phyloP scores from a whole-genome alignment of 1,140 invertebrate genomes.

The Parasteatoda tepidariorum region DNA sequence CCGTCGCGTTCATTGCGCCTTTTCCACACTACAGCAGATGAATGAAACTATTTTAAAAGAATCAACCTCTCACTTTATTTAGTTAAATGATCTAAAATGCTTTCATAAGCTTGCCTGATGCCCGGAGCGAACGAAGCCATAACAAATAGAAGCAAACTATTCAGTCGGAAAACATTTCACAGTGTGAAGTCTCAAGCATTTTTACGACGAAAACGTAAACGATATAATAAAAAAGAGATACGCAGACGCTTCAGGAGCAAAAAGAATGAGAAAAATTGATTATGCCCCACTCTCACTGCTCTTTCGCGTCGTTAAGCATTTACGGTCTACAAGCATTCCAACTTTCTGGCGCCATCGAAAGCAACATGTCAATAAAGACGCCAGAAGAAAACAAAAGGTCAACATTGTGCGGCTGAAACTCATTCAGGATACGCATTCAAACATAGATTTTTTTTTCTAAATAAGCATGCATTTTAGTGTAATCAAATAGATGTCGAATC shows the following conservation, averaged over 20 bases:
- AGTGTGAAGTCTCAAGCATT: conserved; percentile 19
- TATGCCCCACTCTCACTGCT: conserved; percentile 46
- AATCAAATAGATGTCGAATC: too few relatives aligned
- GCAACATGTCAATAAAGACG: conserved; percentile 50
- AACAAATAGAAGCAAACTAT: background rate
- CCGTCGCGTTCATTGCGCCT: too few relatives aligned
- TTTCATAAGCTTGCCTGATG: too few relatives aligned
- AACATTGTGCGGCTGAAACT: background rate
- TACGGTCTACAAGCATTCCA: conserved; percentile 31
- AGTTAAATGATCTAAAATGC: too few relatives aligned
- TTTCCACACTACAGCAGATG: too few relatives aligned
- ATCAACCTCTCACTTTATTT: too few relatives aligned
- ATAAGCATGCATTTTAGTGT: too few relatives aligned
- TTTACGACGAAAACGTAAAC: background rate
- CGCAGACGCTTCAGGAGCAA: background rate
- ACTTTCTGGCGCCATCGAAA: conserved; percentile 24
- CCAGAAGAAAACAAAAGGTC: background rate
- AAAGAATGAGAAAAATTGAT: conserved; percentile 36
- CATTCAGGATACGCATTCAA: too few relatives aligned
- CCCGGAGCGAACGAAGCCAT: background rate
- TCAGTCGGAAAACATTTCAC: conserved; percentile 1
- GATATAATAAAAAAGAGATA: background rate
- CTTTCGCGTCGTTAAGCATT: conserved; percentile 41
- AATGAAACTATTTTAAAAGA: too few relatives aligned
- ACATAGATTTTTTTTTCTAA: too few relatives aligned